Evolutionary conservation across 2,888 invertebrate species (phyloP), one percentile per base, ranked within the genome.

Genomic region (Drosophila barbarae): DNA sequence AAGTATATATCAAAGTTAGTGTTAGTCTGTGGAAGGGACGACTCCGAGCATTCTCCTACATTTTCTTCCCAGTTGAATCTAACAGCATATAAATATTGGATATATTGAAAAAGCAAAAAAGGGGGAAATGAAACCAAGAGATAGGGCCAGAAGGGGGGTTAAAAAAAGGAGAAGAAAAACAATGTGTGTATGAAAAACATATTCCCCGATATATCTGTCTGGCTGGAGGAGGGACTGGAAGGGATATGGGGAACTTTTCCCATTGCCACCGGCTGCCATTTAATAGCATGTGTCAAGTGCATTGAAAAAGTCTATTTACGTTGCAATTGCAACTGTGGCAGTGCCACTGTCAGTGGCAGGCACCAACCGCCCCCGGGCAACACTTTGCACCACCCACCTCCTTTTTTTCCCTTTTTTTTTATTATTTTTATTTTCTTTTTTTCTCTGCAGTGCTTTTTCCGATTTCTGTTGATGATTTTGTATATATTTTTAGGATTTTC

Each of bases 261-360:
- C 34, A 35, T 50, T 18, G 64, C 64, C 77, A 80, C 61, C 68
- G 80, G 73, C 66, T 84, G 84, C 71, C 81, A 85, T 85, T 83
- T 80, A 80, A 80, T 83, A 77, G 80, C 81, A 81, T 85, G 85
- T 85, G 80, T 80, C 80, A 85, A 80, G 85, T 80, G 84, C 80
- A 85, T 85, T 84, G 80, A 78, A 85, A 84, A 84, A 84, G 85
- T 80, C 85, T 80, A 85, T 80, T 80, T 80, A 77, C 84, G 84
- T 71, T 55, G 84, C 76, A 83, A 84, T 83, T 80, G 84, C 84
- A 63, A 63, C 63, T 63, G 63, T 63, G 63, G 63, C 63, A 63
- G 61, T 51, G 52, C 63, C 61, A 61, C 41, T 51, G 61, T 36
- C 61, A 51, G 65, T 64, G 65, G 65, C 61, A 51, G 50, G 51